Percentiles rank a stretch among this genome's conserved stretches.
Evolutionary conservation across 2,797 vertebrate species (phyloP).

Genomic region (Cuculus canorus): DNA sequence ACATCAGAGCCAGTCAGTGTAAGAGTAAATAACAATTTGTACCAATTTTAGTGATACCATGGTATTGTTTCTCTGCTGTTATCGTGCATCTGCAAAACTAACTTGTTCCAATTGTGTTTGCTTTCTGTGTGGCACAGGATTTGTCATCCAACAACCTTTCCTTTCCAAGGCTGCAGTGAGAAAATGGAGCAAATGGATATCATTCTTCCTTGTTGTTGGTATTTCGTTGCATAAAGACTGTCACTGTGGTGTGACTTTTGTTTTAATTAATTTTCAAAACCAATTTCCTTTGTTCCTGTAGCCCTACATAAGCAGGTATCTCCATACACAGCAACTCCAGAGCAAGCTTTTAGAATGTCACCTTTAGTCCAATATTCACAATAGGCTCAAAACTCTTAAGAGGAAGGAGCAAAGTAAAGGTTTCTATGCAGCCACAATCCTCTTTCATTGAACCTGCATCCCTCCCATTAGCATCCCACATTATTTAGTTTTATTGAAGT

Average conservation of each 20-base stretch:
- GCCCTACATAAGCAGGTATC: not conserved
- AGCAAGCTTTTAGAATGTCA: not conserved
- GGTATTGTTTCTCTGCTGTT: not conserved
- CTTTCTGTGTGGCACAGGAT: not conserved
- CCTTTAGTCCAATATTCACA: not conserved
- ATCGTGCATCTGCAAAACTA: not conserved
- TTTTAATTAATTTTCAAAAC: not conserved
- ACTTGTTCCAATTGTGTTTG: not conserved
- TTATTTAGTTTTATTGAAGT: not conserved
- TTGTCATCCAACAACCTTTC: not conserved
- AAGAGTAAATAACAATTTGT: not conserved
- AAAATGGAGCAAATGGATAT: not conserved
- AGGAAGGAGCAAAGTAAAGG: not conserved
- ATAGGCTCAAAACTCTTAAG: not conserved
- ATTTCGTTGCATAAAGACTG: not conserved
- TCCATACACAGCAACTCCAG: not conserved
- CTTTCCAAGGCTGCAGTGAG: not conserved
- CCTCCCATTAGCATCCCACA: not conserved
- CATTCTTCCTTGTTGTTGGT: not conserved
- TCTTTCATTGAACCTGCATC: not conserved
- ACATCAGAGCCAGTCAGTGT: not conserved
- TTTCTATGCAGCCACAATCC: not conserved
- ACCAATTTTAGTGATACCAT: not conserved
- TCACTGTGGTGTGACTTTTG: not conserved
- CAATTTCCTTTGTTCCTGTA: not conserved